Evolutionary conservation across 2,888 invertebrate genomes (phyloP), one percentile per base, ranked within the genome.

Genomic region (Torymus auratus): DNA sequence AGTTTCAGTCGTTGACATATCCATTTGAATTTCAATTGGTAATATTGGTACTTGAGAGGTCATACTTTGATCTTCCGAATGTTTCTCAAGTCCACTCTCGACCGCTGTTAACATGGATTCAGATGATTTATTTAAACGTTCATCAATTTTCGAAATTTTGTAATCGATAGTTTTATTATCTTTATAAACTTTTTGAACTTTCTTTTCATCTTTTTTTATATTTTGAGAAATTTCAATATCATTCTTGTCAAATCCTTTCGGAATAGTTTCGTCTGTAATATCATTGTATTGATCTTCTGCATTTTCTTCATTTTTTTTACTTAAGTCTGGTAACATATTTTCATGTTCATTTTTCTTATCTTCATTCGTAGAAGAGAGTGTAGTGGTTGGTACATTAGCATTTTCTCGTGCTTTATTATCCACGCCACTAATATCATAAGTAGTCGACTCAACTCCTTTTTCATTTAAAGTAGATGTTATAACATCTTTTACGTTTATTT

Each of bases 261-360:
- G 81, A 52, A 87, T 69, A 50, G 80, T 80, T 56, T 90, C 89
- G 69, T 90, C 89, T 0, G 80, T 83, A 74, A 91, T 91, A 76
- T 90, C 90, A 41, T 91, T 91, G 72, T 91, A 89, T 71, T 86
- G 88, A 83, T 91, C 90, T 84, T 91, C 90, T 2, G 85, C 84
- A 64, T 87, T 88, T 64, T 88, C 88, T 67, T 88, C 87, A 2
- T 84, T 78, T 75, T 87, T 88, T 20, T 83, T 85, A 2, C 80
- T 78, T 2, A n/a, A 0, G 1, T 56, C 56, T 61, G 10, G 11
- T 60, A 61, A 41, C 12, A 12, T 20, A 5, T 70, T 75, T 69
- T 78, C 72, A 55, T 68, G 13, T 50, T 20, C 20, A 20, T 20
- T 20, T 20, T 20, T 20, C 1, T 20, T 7, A 28, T 28, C 28